Conservation (phyloP, 2,113 vertebrate genomes). For the Tyto alba region DNA sequence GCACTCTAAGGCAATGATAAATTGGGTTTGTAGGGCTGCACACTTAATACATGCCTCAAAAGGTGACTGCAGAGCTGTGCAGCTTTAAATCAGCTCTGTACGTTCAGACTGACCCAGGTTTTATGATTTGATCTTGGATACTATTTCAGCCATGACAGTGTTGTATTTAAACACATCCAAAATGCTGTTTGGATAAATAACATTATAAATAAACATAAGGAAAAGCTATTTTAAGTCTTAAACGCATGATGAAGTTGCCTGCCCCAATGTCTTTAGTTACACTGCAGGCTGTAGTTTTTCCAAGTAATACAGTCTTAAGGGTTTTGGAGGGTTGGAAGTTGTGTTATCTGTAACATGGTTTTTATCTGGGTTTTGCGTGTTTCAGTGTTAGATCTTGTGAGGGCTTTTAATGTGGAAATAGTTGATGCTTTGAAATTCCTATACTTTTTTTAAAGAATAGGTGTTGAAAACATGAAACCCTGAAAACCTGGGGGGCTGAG, state of each 20-base stretch:
- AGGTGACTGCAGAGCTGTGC: neutral
- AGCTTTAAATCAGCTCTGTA: neutral
- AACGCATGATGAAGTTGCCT: neutral
- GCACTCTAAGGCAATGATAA: neutral
- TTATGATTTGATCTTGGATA: neutral
- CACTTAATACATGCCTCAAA: neutral
- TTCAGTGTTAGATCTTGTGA: neutral
- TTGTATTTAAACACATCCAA: neutral
- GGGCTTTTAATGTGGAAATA: neutral
- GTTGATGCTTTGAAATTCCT: neutral
- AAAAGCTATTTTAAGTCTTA: neutral
- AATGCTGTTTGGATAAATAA: neutral
- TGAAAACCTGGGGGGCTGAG: neutral
- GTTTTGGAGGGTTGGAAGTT: neutral
- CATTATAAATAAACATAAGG: neutral
- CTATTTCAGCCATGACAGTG: neutral
- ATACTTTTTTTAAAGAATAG: neutral
- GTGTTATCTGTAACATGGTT: neutral
- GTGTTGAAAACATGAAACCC: neutral
- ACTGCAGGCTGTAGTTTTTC: neutral
- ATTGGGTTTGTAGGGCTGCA: neutral
- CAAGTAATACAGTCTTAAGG: neutral
- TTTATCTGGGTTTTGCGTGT: neutral
- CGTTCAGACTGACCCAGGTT: neutral
- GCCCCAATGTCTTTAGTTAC: neutral